phyloP scores from a whole-genome alignment of 2,888 invertebrate genomes.

The Drosophila histrio region DNA sequence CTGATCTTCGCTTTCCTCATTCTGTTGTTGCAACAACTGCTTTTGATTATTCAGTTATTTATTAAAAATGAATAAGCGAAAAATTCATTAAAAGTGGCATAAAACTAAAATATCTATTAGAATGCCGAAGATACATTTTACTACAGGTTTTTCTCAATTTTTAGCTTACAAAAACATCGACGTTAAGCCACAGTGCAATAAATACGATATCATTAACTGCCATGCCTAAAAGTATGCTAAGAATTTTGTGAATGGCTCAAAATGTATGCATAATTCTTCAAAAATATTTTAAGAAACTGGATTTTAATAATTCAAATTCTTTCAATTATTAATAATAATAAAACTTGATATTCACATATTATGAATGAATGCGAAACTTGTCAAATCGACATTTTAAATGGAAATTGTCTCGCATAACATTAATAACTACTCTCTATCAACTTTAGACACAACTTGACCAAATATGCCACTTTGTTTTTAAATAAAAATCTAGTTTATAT shows the following conservation, averaged over 20 bases:
- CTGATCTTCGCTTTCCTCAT: no score
- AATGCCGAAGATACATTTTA: no score
- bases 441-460: background rate
- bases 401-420: background rate
- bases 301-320: background rate
- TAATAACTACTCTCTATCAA: background rate
- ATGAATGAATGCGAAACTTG: background rate
- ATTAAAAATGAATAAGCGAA: no score
- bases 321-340: background rate
- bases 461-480: background rate
- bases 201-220: background rate
- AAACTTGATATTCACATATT: background rate
- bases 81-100: no score
- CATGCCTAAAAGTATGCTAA: conserved; percentile 20
- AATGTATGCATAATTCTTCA: conserved; percentile 4
- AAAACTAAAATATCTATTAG: no score
- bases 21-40: no score
- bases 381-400: background rate
- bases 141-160: background rate
- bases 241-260: background rate
- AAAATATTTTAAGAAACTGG: background rate
- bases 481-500: background rate
- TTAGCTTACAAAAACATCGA: background rate
- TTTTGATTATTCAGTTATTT: no score
- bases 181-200: background rate